phyloP scores from a whole-genome alignment of 2,888 invertebrate genomes.

The Aquatica leii region DNA sequence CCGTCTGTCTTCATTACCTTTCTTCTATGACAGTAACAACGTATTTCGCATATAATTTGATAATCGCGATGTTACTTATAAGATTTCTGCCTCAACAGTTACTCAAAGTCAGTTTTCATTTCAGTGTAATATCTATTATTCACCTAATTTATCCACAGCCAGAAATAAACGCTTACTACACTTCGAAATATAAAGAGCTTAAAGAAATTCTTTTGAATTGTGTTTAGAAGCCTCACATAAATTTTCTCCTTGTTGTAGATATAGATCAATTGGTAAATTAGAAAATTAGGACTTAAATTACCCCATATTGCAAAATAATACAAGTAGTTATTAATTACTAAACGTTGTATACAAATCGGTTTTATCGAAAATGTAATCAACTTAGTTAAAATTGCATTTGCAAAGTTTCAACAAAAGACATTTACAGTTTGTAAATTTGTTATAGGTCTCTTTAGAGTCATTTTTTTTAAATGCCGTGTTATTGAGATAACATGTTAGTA shows the following conservation, averaged over 20 bases:
- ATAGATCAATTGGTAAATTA: slow-evolving; percentile 42
- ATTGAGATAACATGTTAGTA: too few relatives aligned
- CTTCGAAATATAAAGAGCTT: too few relatives aligned
- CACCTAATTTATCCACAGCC: background rate
- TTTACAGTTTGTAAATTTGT: too few relatives aligned
- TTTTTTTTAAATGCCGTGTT: too few relatives aligned
- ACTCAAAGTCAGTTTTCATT: background rate
- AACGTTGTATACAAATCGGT: slow-evolving; percentile 15
- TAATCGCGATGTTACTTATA: slow-evolving; percentile 45
- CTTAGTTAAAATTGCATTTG: background rate
- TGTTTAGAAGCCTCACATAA: background rate
- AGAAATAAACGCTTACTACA: background rate
- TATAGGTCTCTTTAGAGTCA: too few relatives aligned
- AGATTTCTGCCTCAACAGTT: slow-evolving; percentile 39
- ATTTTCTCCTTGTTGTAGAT: slow-evolving; percentile 15
- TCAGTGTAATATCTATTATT: background rate
- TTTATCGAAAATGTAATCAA: slow-evolving; percentile 16
- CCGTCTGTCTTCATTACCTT: slow-evolving; percentile 47
- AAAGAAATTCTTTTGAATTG: background rate
- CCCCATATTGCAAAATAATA: slow-evolving; percentile 49
- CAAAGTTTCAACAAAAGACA: too few relatives aligned
- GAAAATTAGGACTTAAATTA: slow-evolving; percentile 49
- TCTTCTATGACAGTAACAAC: slow-evolving; percentile 44
- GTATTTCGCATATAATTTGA: slow-evolving; percentile 48
- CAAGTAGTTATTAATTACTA: slow-evolving; percentile 45